Conservation (phyloP, 2,888 invertebrate species). For the Lithophane semibrunnea region DNA sequence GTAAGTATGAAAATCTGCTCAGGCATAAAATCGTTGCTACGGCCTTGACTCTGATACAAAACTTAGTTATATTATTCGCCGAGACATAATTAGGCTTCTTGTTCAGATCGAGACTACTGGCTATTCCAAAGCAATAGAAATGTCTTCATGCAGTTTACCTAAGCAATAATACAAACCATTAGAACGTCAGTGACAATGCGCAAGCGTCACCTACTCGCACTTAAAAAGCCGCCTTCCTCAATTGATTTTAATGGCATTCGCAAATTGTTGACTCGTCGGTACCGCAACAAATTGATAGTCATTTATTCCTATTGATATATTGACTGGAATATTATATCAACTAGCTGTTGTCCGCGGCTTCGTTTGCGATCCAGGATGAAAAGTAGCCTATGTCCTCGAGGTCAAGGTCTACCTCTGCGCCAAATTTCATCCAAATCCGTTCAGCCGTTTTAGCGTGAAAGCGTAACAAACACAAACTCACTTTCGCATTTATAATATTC, state of each 20-base stretch:
- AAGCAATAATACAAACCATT: not conserved
- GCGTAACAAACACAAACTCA: no score
- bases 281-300: conserved; percentile 4
- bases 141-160: not conserved
- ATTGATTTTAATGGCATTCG: conserved; percentile 26
- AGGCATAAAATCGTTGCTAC: not conserved
- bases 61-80: not conserved
- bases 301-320: not conserved
- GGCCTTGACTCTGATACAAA: not conserved
- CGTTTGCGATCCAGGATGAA: no score
- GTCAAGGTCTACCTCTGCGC: no score
- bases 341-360: no score
- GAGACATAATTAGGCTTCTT: not conserved
- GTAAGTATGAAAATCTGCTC: not conserved
- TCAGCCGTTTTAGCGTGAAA: no score
- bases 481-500: not conserved
- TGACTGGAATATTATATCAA: not conserved
- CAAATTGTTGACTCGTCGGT: not conserved
- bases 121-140: not conserved
- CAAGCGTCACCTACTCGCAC: not conserved
- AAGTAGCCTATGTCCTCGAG: no score
- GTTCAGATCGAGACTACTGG: no score
- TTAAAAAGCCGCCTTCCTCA: conserved; percentile 11
- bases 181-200: not conserved
- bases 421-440: no score